Evolutionary conservation across 2,888 invertebrate genomes (phyloP).

Genomic region (Dysmachus trigonus): DNA sequence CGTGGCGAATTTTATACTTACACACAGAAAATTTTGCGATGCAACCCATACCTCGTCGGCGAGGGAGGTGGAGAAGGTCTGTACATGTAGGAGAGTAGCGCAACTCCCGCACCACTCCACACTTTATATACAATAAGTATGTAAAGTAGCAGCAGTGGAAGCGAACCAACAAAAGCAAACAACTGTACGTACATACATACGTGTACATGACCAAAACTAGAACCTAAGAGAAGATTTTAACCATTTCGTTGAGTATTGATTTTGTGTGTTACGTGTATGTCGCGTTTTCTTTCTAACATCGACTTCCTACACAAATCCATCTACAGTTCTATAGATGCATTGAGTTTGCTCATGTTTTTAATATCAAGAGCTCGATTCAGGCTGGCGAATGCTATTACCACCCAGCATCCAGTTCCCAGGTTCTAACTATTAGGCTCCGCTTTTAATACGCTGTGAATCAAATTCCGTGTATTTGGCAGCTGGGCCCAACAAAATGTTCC

Average conservation of each 20-base stretch:
- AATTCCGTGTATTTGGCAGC: conserved; percentile 15
- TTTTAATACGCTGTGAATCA: conserved; percentile 26
- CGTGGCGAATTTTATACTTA: background rate
- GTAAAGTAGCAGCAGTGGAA: conserved; percentile 35
- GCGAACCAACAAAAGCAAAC: conserved; percentile 38
- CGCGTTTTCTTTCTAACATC: conserved; percentile 45
- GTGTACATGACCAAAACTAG: conserved; percentile 42
- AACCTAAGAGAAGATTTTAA: conserved; percentile 43
- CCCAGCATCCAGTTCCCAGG: background rate
- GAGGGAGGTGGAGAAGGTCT: background rate
- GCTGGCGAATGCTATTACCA: conserved; percentile 40
- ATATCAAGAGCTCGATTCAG: conserved; percentile 43
- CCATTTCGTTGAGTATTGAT: conserved; percentile 47
- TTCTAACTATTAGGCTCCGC: background rate
- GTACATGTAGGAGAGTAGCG: background rate
- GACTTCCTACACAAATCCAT: conserved; percentile 36
- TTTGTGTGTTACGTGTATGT: conserved; percentile 45
- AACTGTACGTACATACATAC: conserved; percentile 37
- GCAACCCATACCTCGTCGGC: conserved; percentile 13
- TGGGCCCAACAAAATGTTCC: background rate
- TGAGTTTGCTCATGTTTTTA: conserved; percentile 45
- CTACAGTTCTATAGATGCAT: conserved; percentile 38
- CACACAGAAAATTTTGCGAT: conserved; percentile 28
- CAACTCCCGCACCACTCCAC: background rate
- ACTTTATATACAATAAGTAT: conserved; percentile 40